Evolutionary conservation across 2,797 vertebrate species (phyloP), one percentile per base, ranked within the genome.

Genomic region (Sternotherus odoratus): DNA sequence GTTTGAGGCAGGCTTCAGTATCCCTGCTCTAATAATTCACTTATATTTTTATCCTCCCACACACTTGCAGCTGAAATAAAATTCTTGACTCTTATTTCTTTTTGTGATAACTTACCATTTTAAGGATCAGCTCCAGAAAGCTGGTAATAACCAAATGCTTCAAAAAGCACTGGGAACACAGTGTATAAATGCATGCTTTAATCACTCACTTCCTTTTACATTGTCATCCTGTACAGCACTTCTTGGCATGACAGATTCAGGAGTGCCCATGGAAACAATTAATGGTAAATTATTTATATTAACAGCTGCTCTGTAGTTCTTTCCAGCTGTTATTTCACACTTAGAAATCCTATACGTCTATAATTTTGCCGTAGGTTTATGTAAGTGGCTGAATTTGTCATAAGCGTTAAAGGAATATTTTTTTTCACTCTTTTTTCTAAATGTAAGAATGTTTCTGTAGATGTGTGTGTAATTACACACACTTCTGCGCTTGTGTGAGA

Each of bases 271-370:
- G 79, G 83, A 96, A 82, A 74, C 91, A 95, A 91, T 95, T 95
- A 95, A 94, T 77, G 48, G 86, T 91, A 81, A 97, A 94, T 97
- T 94, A 93, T 91, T 97, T 89, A 89, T 95, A 85, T 28, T 95
- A 92, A 86, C 96, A 96, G 95, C 93, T 94, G 92, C 86, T 90
- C 43, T 80, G 24, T 81, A 63, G 56, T 51, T 77, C 78, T 78
- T 86, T 85, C 88, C 96, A 97, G 95, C 85, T 96, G 95, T 91
- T 39, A 39, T 78, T 91, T 86, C 81, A 69, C 12, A n/a, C 53
- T 93, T 50, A 56, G 85, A 77, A 83, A 19, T 12, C 12, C 7
- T 75, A 3, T 8, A 15, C 77, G 74, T 89, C 83, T 60, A 82
- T 74, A 84, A 30, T 82, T 79, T 89, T 92, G 28, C 79, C 82